A percentile compares a stretch with the other conserved stretches of the same genome.
These are phyloP conservation scores for Patella pellucida DNA, from an alignment of 2,888 invertebrate species.

Conservation along the genomic window DNA sequence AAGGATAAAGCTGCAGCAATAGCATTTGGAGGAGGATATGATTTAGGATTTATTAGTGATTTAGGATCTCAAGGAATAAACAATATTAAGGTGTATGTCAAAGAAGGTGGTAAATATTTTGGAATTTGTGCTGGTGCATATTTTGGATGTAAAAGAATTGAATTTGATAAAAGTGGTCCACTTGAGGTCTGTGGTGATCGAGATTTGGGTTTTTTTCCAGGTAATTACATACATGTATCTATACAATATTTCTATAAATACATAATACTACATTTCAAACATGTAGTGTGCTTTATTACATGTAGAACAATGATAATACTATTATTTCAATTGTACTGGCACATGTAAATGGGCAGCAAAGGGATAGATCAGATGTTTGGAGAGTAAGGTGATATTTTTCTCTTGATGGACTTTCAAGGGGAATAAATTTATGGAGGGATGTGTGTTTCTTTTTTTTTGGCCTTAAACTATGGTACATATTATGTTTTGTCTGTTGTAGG, in stretches of 20 bases:
- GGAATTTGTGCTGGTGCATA: constrained; percentile 67
- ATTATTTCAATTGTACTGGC: too few species aligned
- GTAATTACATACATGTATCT: constrained; percentile 35
- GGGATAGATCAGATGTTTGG: too few species aligned
- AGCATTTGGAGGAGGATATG: constrained; percentile 66
- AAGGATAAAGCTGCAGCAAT: constrained; percentile 39
- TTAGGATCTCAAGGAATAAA: constrained; percentile 49
- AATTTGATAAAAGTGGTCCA: constrained; percentile 64
- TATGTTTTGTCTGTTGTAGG: constrained; percentile 44
- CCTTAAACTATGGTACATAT: neutral
- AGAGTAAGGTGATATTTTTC: too few species aligned
- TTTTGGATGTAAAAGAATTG: constrained; percentile 60
- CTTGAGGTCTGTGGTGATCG: constrained; percentile 61
- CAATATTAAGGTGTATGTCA: constrained; percentile 54
- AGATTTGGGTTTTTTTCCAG: constrained; percentile 61
- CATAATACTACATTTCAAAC: neutral
- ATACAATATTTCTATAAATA: neutral
- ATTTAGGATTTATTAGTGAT: constrained; percentile 55
- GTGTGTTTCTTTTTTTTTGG: neutral
- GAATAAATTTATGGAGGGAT: neutral
- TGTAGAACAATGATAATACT: too few species aligned
- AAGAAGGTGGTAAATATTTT: constrained; percentile 60
- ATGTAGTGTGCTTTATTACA: too few species aligned
- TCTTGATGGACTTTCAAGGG: neutral
- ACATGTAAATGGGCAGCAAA: too few species aligned